phyloP scores from a whole-genome alignment of 1,140 invertebrate species.

The Phymastichus coffea region DNA sequence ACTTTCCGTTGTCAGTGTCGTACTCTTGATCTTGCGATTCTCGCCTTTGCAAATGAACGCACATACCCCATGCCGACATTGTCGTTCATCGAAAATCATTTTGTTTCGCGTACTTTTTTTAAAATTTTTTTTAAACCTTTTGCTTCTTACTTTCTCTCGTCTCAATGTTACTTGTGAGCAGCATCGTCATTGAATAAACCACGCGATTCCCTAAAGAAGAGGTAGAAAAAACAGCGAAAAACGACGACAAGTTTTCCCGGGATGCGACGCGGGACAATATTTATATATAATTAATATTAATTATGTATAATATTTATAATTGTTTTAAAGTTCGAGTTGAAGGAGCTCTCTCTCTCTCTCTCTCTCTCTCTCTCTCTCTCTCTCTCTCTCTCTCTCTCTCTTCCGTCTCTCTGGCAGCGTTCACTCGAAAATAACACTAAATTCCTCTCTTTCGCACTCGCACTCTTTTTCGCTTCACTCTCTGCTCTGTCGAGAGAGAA shows the following conservation, averaged over 20 bases:
- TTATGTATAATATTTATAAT: slow-evolving; percentile 46
- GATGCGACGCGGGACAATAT: slow-evolving; percentile 37
- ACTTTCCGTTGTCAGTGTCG: too few relatives aligned
- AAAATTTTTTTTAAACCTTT: slow-evolving; percentile 25
- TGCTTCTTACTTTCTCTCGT: slow-evolving; percentile 22
- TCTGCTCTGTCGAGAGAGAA: too few relatives aligned
- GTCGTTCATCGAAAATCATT: too few relatives aligned
- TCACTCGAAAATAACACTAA: slow-evolving; percentile 7
- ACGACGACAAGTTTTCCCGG: slow-evolving; percentile 48
- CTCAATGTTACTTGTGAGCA: background rate
- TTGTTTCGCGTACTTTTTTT: slow-evolving; percentile 35
- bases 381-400: background rate
- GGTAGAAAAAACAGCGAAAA: slow-evolving; percentile 55
- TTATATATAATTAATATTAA: slow-evolving; percentile 34
- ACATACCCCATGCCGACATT: too few relatives aligned
- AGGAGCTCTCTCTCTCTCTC: too few relatives aligned
- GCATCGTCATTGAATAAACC: slow-evolving; percentile 34
- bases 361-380: slow-evolving; percentile 2
- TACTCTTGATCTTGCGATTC: too few relatives aligned
- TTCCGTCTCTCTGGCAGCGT: background rate
- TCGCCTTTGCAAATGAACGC: too few relatives aligned
- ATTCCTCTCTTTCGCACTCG: background rate
- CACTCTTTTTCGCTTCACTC: background rate
- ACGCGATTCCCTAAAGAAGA: slow-evolving; percentile 49
- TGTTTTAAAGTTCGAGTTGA: slow-evolving; percentile 31